Evolutionary conservation across 2,888 invertebrate genomes (phyloP).

Genomic region (Spodoptera exigua): DNA sequence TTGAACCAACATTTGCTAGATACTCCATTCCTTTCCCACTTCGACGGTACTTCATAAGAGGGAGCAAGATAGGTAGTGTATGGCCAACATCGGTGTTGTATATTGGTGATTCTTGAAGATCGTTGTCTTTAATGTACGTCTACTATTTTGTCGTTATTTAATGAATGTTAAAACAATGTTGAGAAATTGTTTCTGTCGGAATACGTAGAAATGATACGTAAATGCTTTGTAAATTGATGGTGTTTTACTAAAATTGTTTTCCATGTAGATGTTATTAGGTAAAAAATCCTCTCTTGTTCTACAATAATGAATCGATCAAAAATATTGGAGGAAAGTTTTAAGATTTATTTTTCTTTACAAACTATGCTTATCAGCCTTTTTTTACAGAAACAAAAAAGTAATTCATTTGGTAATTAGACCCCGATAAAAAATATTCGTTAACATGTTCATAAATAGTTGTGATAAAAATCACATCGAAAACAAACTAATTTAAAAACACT

Average conservation of each 20-base stretch:
- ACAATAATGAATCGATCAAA: too few relatives aligned
- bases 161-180: constrained; percentile 58
- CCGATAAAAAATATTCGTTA: too few relatives aligned
- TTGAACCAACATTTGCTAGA: constrained; percentile 52
- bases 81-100: constrained; percentile 35
- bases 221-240: constrained; percentile 41
- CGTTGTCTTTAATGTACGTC: constrained; percentile 61
- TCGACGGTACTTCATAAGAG: not conserved
- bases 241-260: constrained; percentile 13
- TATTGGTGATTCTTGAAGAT: constrained; percentile 55
- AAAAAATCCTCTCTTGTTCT: too few relatives aligned
- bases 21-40: constrained; percentile 20
- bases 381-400: too few relatives aligned
- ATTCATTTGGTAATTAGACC: too few relatives aligned
- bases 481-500: constrained; percentile 10
- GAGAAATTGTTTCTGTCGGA: constrained; percentile 54
- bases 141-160: constrained; percentile 61
- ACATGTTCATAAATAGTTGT: too few relatives aligned
- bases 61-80: constrained; percentile 2
- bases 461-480: too few relatives aligned
- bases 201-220: constrained; percentile 48
- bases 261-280: too few relatives aligned
- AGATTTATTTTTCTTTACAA: too few relatives aligned
- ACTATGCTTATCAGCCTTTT: too few relatives aligned
- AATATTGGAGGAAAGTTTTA: too few relatives aligned